phyloP scores from a whole-genome alignment of 2,113 vertebrate species.

The Sorex fumeus region DNA sequence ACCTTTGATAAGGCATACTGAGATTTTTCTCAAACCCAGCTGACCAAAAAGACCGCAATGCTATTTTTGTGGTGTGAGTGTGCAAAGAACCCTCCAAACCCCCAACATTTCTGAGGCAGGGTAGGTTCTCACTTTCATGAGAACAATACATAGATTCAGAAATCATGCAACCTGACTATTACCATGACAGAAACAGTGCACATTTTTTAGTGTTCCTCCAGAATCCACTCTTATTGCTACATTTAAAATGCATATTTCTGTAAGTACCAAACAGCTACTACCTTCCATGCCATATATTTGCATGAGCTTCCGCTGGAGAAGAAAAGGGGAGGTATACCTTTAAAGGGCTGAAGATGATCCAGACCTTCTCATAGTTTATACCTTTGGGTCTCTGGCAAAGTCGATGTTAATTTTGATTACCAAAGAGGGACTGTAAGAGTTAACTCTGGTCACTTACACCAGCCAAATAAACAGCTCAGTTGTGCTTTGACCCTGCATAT shows the following conservation, averaged over 20 bases:
- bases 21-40: neutral
- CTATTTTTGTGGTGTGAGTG: neutral
- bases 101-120: neutral
- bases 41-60: neutral
- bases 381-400: neutral
- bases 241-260: neutral
- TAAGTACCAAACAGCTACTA: neutral
- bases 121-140: neutral
- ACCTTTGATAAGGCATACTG: constrained; percentile 23
- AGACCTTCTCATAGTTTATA: neutral
- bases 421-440: neutral
- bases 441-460: neutral
- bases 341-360: neutral
- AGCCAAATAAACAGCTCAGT: neutral
- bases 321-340: neutral
- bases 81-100: neutral
- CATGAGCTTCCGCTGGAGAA: neutral
- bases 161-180: neutral
- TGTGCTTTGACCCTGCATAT: neutral
- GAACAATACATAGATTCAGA: neutral
- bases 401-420: neutral
- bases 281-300: neutral
- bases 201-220: neutral
- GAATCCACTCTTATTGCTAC: neutral
- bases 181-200: neutral